phyloP scores from a whole-genome alignment of 2,113 vertebrate genomes.

The Spea multiplicata region DNA sequence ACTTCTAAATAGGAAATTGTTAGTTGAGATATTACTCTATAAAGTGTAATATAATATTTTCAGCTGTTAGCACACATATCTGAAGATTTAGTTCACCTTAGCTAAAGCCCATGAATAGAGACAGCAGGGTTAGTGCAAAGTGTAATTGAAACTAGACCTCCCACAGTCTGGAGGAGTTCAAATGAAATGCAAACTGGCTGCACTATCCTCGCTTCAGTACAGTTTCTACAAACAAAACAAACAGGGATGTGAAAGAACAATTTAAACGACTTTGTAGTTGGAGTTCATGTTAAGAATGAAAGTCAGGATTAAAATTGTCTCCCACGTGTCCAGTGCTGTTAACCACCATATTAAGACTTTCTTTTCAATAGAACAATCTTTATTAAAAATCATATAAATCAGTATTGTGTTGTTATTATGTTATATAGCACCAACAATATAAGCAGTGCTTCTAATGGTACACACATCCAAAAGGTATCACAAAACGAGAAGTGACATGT shows the following conservation, averaged over 20 bases:
- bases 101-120: slow-evolving; percentile 42
- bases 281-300: slow-evolving; percentile 36
- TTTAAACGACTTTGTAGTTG: slow-evolving; percentile 41
- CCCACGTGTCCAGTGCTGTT: slow-evolving; percentile 16
- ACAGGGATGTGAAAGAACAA: slow-evolving; percentile 44
- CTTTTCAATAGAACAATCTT: neutral
- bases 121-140: slow-evolving; percentile 34
- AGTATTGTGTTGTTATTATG: neutral
- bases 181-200: slow-evolving; percentile 43
- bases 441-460: too few relatives aligned
- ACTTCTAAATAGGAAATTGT: slow-evolving; percentile 44
- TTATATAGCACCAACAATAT: too few relatives aligned
- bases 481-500: too few relatives aligned
- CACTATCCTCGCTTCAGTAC: slow-evolving; percentile 6
- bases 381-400: slow-evolving; percentile 3
- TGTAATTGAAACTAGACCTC: slow-evolving; percentile 47
- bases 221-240: slow-evolving; percentile 42
- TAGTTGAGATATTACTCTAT: slow-evolving; percentile 35
- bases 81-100: slow-evolving; percentile 44
- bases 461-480: too few relatives aligned
- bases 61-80: slow-evolving; percentile 43
- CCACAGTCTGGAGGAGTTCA: slow-evolving; percentile 46
- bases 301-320: slow-evolving; percentile 34
- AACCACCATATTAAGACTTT: slow-evolving; percentile 41
- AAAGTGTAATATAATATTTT: slow-evolving; percentile 39